Evolutionary conservation across 2,797 vertebrate genomes (phyloP).

Genomic region (Enteromius fasciolatus): DNA sequence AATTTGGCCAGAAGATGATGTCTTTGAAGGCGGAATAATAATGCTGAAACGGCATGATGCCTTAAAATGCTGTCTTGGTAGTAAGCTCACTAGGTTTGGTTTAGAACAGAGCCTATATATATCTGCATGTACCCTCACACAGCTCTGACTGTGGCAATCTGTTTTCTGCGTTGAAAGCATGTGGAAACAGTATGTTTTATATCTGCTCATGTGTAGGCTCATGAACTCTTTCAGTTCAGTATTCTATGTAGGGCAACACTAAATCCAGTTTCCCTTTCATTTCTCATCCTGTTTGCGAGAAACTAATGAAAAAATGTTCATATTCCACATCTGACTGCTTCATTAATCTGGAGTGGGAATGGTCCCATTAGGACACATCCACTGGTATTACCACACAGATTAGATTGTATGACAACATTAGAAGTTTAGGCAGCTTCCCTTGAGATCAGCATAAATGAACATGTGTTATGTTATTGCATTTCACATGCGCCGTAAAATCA

Average conservation of each 20-base stretch:
- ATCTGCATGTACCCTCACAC: background rate
- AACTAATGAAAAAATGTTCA: constrained; percentile 70
- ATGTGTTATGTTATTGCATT: constrained; percentile 77
- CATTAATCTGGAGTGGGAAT: constrained; percentile 76
- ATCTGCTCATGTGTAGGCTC: background rate
- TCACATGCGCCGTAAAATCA: constrained; percentile 56
- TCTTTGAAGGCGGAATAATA: background rate
- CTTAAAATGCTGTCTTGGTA: background rate
- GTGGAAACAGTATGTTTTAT: constrained; percentile 25
- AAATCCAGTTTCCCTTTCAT: constrained; percentile 44
- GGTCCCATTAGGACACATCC: constrained; percentile 78
- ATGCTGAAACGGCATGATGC: background rate
- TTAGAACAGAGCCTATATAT: background rate
- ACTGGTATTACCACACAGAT: constrained; percentile 78
- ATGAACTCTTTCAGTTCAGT: constrained; percentile 20
- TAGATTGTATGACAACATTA: constrained; percentile 73
- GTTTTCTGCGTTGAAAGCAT: constrained; percentile 10
- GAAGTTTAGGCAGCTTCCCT: constrained; percentile 71
- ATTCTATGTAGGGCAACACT: constrained; percentile 43
- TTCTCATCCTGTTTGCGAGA: constrained; percentile 36
- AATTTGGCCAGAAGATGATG: background rate
- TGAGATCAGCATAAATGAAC: constrained; percentile 75
- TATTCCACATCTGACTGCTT: constrained; percentile 77
- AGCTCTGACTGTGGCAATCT: constrained; percentile 20
- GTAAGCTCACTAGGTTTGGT: background rate